Evolutionary conservation across 2,113 vertebrate genomes (phyloP).

Genomic region (Zapornia atra): DNA sequence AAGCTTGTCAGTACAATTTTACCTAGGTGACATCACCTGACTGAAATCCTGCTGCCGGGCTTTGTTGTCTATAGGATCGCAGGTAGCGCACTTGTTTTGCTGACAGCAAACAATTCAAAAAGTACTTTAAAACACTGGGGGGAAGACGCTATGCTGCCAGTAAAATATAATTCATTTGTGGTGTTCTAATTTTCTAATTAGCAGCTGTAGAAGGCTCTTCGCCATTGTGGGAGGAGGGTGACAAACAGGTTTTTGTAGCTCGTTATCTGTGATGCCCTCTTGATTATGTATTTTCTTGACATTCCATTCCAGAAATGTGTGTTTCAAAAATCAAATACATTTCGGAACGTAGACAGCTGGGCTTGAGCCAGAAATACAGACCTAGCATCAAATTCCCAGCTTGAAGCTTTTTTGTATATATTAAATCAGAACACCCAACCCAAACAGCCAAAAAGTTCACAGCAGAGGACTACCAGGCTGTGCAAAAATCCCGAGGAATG

Average conservation of each 20-base stretch:
- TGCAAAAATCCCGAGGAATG: not conserved
- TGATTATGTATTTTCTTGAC: conserved; percentile 62
- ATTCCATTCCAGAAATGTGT: conserved; percentile 44
- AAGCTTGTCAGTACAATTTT: conserved; percentile 90
- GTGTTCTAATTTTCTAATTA: conserved; percentile 78
- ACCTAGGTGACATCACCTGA: conserved; percentile 88
- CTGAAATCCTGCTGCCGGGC: conserved; percentile 80
- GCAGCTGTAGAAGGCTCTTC: conserved; percentile 54
- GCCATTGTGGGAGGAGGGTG: conserved; percentile 45
- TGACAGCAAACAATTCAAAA: conserved; percentile 82
- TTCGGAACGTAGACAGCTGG: conserved; percentile 24
- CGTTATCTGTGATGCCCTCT: conserved; percentile 44
- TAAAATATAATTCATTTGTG: conserved; percentile 71
- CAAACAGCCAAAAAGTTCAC: not conserved
- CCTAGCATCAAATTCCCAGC: not conserved
- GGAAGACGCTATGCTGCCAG: conserved; percentile 56
- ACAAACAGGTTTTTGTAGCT: conserved; percentile 69
- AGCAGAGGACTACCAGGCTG: not conserved
- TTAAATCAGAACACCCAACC: not conserved
- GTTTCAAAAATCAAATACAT: conserved; percentile 30
- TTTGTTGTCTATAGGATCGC: conserved; percentile 80
- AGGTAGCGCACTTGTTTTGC: conserved; percentile 78
- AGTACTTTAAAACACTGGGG: conserved; percentile 74
- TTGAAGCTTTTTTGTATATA: not conserved
- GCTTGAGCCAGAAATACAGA: conserved; percentile 17